Conservation (phyloP, 1,140 invertebrate genomes). For the Phortica variegata region DNA sequence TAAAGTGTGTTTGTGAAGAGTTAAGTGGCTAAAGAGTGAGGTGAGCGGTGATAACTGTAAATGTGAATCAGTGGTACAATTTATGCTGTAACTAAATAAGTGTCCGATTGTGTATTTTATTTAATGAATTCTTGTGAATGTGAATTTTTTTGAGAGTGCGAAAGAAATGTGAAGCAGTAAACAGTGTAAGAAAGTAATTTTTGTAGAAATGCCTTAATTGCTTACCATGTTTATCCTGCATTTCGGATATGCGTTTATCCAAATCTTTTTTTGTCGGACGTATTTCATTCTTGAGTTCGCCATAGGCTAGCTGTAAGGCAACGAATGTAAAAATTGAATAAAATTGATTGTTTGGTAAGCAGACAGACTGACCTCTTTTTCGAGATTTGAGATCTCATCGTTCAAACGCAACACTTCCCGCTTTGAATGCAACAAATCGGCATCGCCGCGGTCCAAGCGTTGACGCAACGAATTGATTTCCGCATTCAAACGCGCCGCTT, state of each 20-base stretch:
- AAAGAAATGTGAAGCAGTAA: no score
- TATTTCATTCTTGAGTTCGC: constrained; percentile 61
- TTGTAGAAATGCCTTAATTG: no score
- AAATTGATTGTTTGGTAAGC: neutral
- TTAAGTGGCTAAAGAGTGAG: neutral
- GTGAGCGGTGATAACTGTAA: neutral
- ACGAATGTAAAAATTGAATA: constrained; percentile 7
- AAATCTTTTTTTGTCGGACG: constrained; percentile 67
- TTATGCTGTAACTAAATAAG: no score
- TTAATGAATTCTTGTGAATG: no score
- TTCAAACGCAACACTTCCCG: constrained; percentile 73
- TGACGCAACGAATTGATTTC: constrained; percentile 77
- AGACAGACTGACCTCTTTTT: constrained; percentile 69
- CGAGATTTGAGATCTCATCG: constrained; percentile 73
- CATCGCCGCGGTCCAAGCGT: constrained; percentile 74
- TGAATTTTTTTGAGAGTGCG: no score
- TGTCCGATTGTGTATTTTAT: no score
- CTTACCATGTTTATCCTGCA: constrained; percentile 80
- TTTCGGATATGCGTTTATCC: constrained; percentile 69
- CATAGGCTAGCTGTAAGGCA: constrained; percentile 49
- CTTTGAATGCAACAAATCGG: constrained; percentile 73
- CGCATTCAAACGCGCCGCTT: constrained; percentile 69
- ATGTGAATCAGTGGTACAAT: no score
- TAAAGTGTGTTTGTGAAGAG: neutral
- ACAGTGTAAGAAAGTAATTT: no score